A percentile compares a stretch with the other conserved stretches of the same genome.
Conservation (phyloP, 2,888 invertebrate species). For the Aporophyla nigra region DNA sequence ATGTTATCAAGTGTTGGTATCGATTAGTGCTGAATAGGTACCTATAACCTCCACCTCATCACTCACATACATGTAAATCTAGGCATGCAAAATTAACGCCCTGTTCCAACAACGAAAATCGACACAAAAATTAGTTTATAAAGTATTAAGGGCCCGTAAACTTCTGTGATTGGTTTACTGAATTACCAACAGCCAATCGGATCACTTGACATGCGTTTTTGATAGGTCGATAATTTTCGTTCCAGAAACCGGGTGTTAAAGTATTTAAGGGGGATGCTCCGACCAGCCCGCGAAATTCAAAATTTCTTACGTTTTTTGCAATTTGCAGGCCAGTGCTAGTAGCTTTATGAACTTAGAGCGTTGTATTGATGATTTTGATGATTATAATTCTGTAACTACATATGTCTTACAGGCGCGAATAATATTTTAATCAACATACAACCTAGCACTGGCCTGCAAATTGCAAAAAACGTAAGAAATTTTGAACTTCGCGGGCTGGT, state of each 20-base stretch:
- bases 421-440: no score
- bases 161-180: not conserved
- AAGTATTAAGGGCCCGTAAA: not conserved
- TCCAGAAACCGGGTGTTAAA: not conserved
- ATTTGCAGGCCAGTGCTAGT: no score
- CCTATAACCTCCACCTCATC: conserved; percentile 21
- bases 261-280: no score
- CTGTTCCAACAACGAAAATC: not conserved
- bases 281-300: no score
- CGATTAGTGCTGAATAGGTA: conserved; percentile 32
- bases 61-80: conserved; percentile 27
- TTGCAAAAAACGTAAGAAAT: no score
- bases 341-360: no score
- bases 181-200: not conserved
- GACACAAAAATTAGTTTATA: not conserved
- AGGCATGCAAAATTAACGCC: conserved; percentile 29
- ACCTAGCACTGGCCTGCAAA: no score
- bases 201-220: not conserved
- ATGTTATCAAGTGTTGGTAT: conserved; percentile 31
- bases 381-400: no score
- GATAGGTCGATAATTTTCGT: not conserved
- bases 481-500: no score
- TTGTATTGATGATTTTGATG: no score
- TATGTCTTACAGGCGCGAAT: no score
- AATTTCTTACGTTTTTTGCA: no score